Conservation (phyloP, 2,888 invertebrate species). For the Pachymerium ferrugineum region DNA sequence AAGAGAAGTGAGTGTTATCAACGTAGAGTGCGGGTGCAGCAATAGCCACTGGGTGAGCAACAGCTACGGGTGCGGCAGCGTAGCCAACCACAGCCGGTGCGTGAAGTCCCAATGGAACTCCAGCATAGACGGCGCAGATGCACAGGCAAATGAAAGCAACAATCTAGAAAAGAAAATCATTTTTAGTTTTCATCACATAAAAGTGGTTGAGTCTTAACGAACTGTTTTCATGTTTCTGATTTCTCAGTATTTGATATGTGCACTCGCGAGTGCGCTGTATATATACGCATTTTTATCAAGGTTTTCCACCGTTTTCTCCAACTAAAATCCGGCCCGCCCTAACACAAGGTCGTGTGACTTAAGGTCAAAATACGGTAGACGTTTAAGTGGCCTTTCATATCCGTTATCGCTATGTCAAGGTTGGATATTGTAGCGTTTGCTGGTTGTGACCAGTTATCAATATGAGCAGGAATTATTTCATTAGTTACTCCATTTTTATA, state of each 20-base stretch:
- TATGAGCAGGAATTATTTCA: neutral
- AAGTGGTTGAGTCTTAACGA: no score
- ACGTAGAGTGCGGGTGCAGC: neutral
- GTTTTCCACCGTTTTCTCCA: neutral
- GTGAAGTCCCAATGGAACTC: neutral
- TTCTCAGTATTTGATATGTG: no score
- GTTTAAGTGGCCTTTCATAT: no score
- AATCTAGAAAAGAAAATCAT: no score
- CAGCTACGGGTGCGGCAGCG: no score
- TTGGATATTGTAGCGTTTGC: neutral
- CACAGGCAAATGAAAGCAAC: no score
- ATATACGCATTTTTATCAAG: neutral
- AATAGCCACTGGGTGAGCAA: neutral
- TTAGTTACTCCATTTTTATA: neutral
- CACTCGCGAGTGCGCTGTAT: no score
- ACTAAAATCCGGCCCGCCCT: neutral
- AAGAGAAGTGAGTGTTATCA: conserved; percentile 29
- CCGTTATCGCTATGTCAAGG: neutral
- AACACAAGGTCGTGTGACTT: neutral
- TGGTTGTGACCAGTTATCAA: neutral
- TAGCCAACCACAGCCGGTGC: neutral
- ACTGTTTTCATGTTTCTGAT: no score
- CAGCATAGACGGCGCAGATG: neutral
- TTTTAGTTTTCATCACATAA: no score
- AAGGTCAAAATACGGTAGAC: neutral